These are phyloP conservation scores for Pantala flavescens DNA, from an alignment of 1,140 invertebrate genomes.

Conservation along the genomic window DNA sequence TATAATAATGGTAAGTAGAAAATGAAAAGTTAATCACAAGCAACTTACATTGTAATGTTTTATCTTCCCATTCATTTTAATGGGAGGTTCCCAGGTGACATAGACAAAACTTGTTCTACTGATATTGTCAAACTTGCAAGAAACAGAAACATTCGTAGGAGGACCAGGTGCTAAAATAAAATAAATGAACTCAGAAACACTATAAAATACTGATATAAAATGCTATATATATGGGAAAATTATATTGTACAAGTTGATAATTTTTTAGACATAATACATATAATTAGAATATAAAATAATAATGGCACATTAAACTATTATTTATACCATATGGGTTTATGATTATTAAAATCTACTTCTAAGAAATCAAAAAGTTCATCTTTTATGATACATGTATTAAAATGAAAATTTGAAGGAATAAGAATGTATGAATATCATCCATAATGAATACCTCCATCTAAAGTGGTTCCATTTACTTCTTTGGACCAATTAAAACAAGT, in stretches of 20 bases:
- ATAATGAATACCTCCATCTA: conserved; percentile 71
- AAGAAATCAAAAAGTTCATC: no score
- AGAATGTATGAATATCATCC: no score
- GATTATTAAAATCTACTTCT: no score
- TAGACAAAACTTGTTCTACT: conserved; percentile 50
- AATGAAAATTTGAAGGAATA: no score
- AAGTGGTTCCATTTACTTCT: conserved; percentile 62
- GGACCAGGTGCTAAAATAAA: conserved; percentile 40
- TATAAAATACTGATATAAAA: not conserved
- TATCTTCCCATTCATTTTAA: conserved; percentile 61
- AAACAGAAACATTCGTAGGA: conserved; percentile 49
- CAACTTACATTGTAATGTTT: conserved; percentile 51
- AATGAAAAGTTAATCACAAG: not conserved
- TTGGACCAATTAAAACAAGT: conserved; percentile 63
- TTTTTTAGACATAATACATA: no score
- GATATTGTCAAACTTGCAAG: conserved; percentile 53
- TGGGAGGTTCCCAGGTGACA: conserved; percentile 58
- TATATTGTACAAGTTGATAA: no score
- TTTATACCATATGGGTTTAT: no score
- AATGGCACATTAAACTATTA: no score
- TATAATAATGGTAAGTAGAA: not conserved
- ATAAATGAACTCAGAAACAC: conserved; percentile 11
- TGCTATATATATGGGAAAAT: not conserved
- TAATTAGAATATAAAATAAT: no score
- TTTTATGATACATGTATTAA: no score